Percentiles rank a stretch among this genome's conserved stretches.
phyloP scores from a whole-genome alignment of 2,113 vertebrate genomes.

The Chauna torquata region DNA sequence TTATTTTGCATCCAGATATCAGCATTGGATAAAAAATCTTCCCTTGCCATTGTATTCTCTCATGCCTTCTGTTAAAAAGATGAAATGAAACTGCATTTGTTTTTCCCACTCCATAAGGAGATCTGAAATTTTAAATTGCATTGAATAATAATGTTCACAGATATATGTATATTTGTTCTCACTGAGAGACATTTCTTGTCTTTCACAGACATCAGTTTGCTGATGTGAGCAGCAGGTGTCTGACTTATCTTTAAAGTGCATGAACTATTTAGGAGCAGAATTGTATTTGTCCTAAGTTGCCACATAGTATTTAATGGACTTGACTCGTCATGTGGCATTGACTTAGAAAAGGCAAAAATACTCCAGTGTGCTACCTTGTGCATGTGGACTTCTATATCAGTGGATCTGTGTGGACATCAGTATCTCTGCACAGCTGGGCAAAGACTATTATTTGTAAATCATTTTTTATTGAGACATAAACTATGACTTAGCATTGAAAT shows the following conservation, averaged over 20 bases:
- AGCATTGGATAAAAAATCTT: background rate
- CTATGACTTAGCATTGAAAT: background rate
- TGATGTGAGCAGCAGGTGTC: background rate
- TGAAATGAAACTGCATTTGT: background rate
- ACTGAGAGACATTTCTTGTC: background rate
- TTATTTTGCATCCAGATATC: background rate
- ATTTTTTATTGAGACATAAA: background rate
- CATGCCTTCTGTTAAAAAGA: background rate
- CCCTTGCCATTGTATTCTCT: background rate
- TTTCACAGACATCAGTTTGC: background rate
- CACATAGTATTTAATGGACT: background rate
- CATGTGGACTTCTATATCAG: background rate
- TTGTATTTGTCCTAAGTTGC: background rate
- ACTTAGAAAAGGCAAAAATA: background rate
- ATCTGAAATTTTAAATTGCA: background rate
- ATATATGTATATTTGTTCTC: background rate
- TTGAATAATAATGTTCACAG: background rate
- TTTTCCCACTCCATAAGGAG: background rate
- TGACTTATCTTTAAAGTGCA: background rate
- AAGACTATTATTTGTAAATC: background rate
- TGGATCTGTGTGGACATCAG: background rate
- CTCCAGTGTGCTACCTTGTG: background rate
- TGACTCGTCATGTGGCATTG: background rate
- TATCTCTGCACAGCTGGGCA: background rate
- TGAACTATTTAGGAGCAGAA: background rate